phyloP scores from a whole-genome alignment of 1,140 invertebrate species.

The Matsumurasca onukii region DNA sequence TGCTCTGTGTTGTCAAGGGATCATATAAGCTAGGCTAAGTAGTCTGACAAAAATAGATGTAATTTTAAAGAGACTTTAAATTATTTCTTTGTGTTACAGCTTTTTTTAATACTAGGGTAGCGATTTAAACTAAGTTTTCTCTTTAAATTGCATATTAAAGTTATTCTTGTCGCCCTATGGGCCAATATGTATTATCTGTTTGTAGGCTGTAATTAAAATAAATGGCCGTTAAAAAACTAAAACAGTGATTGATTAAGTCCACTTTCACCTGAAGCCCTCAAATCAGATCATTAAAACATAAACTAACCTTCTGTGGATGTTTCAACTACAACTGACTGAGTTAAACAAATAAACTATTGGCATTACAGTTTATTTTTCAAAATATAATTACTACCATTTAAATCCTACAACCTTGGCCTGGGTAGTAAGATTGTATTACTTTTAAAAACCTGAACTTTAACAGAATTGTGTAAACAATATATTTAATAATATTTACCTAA shows the following conservation, averaged over 20 bases:
- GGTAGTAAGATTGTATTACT: no score
- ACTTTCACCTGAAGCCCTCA: constrained; percentile 6
- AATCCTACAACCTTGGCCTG: no score
- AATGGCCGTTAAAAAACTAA: constrained; percentile 14
- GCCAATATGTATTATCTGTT: constrained; percentile 24
- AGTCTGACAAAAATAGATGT: constrained; percentile 15
- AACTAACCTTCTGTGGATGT: no score
- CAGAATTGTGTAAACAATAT: no score
- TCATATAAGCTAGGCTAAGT: constrained; percentile 26
- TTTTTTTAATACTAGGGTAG: constrained; percentile 19
- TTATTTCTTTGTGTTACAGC: constrained; percentile 12
- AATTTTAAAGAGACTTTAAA: constrained; percentile 21
- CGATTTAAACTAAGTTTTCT: constrained; percentile 18
- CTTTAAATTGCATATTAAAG: constrained; percentile 18
- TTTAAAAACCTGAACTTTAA: no score
- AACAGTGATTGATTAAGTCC: background rate
- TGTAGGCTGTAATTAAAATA: constrained; percentile 24
- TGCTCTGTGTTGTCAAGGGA: constrained; percentile 18
- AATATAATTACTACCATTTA: no score
- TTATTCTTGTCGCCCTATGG: constrained; percentile 11
- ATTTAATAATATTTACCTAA: no score
- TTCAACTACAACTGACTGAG: no score
- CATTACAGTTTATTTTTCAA: no score
- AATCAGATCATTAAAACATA: no score
- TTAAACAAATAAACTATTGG: no score